Base-by-base conservation (phyloP, 2,888 invertebrate species). In the Coelogynopora nodosa region DNA sequence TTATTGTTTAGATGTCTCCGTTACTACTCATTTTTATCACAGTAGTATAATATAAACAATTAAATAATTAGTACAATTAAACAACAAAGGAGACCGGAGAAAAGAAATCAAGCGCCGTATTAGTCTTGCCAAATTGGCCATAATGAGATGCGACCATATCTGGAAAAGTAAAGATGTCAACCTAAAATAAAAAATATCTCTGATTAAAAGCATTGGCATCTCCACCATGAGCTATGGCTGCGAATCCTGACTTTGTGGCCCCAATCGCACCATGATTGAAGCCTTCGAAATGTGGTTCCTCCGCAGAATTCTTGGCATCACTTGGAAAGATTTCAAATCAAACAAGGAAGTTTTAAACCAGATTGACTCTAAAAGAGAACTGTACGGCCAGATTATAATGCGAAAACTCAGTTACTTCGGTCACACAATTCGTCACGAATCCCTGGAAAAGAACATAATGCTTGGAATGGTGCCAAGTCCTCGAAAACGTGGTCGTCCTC, bases 241-340 rank as follows among this genome's bases (percentile, higher is more conserved):
- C 74, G 74, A 74, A 74, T 74, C 74, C 74, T 74, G 74, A 26
- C 74, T 74, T 74, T 74, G 74, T 74, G 74, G 23, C 5, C 74
- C 18, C 74, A 74, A 74, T 23, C 27, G 27, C 74, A n/a, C 74
- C 74, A 13, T 74, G 18, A 74, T 74, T 74, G 74, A 74, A 74
- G 10, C 74, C n/a, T 74, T 74, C 74, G 74, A 74, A 74, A 74
- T 74, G 74, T 74, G 74, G 74, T 26, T n/a, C 23, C 74, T 74
- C 23, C 74, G 23, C 23, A 13, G 23, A 74, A 74, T 74, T n/a
- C 74, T 23, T 74, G 5, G 74, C 23, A n/a, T 74, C 10, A 13
- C 23, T n/a, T 74, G 74, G 74, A 74, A 26, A 74, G 74, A 74
- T 74, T 74, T 74, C 74, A 74, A 74, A 74, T 74, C 23, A 10